Evolutionary conservation across 2,797 vertebrate species (phyloP).

Genomic region (Heteromormyrus szaboi): DNA sequence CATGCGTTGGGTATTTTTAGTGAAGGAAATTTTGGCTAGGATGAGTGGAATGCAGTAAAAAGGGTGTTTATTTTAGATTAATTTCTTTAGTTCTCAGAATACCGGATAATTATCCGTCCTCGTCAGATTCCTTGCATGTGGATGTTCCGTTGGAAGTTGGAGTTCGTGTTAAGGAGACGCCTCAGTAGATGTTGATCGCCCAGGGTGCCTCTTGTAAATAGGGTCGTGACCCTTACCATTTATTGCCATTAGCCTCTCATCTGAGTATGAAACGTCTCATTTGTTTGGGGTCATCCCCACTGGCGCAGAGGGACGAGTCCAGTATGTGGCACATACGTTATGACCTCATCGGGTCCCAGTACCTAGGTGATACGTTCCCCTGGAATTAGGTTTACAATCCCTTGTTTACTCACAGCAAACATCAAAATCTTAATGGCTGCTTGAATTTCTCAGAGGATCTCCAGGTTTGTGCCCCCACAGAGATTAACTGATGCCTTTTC

Average conservation of each 20-base stretch:
- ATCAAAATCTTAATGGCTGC: conserved; percentile 22
- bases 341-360: conserved; percentile 24
- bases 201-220: conserved; percentile 18
- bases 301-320: conserved; percentile 14
- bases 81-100: not conserved
- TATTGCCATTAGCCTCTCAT: conserved; percentile 20
- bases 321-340: conserved; percentile 18
- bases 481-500: not conserved
- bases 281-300: conserved; percentile 25
- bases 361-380: conserved; percentile 50
- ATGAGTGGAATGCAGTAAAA: not conserved
- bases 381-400: conserved; percentile 22
- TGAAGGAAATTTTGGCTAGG: not conserved
- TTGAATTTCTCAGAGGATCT: conserved; percentile 9
- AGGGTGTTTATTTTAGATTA: not conserved
- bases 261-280: conserved; percentile 17
- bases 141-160: not conserved
- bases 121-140: not conserved
- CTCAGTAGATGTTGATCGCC: not conserved
- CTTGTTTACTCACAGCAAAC: conserved; percentile 24
- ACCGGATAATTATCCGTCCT: not conserved
- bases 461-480: not conserved
- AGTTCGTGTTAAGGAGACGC: not conserved
- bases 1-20: not conserved
- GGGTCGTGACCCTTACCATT: conserved; percentile 27